phyloP scores from a whole-genome alignment of 2,888 invertebrate genomes.

The Chrysolina americana region DNA sequence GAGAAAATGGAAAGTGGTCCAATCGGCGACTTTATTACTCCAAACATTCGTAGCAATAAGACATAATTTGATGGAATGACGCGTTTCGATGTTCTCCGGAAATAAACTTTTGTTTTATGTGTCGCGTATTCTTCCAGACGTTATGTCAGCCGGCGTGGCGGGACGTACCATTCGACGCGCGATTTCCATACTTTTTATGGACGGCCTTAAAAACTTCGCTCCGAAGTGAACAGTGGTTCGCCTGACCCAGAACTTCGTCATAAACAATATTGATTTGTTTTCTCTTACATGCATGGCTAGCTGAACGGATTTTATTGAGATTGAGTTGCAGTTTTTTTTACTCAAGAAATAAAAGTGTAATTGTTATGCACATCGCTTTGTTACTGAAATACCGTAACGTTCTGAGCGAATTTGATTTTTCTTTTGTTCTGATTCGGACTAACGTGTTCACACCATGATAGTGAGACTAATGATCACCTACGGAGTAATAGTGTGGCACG shows the following conservation, averaged over 20 bases:
- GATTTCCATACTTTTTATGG: conserved; percentile 18
- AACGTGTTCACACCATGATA: too few relatives aligned
- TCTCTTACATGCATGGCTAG: conserved; percentile 9
- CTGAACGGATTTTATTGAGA: neutral
- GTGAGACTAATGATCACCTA: too few relatives aligned
- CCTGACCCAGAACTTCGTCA: conserved; percentile 21
- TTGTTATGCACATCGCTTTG: too few relatives aligned
- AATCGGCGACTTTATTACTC: neutral
- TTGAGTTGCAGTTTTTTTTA: neutral
- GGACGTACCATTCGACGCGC: conserved; percentile 13
- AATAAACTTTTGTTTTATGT: conserved; percentile 15
- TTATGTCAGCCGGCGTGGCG: neutral
- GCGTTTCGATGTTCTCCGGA: neutral
- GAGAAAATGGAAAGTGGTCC: neutral
- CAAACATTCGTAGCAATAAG: neutral
- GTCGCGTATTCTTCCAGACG: neutral
- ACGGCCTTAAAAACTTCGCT: conserved; percentile 4
- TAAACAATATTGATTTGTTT: conserved; percentile 20
- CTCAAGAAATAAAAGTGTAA: too few relatives aligned
- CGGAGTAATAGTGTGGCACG: too few relatives aligned
- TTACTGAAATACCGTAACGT: too few relatives aligned
- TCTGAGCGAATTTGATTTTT: too few relatives aligned
- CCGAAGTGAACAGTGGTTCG: conserved; percentile 1
- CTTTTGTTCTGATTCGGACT: too few relatives aligned
- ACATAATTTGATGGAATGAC: neutral